Percentiles rank a stretch among this genome's conserved stretches.
Conservation (phyloP, 2,797 vertebrate genomes). For the Gobionotothen gibberifrons region DNA sequence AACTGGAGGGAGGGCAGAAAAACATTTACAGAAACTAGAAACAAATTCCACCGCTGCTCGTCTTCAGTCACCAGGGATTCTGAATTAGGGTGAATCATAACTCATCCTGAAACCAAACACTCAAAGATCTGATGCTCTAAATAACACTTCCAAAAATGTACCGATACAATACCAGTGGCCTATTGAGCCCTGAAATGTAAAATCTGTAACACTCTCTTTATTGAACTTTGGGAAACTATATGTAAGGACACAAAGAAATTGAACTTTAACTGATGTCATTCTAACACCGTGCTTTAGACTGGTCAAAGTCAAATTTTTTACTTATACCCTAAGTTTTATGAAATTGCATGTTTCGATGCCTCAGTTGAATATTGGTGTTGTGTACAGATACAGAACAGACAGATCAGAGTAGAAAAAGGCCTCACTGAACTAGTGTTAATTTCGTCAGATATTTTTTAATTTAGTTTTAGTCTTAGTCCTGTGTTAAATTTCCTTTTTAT, state of each 20-base stretch:
- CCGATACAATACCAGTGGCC: neutral
- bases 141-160: too few relatives aligned
- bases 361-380: neutral
- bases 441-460: too few relatives aligned
- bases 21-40: constrained; percentile 16
- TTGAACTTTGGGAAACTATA: neutral
- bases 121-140: neutral
- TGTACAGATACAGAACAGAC: neutral
- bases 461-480: too few relatives aligned
- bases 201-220: neutral
- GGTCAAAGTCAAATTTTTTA: constrained; percentile 6
- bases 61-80: constrained; percentile 2
- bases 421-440: too few relatives aligned
- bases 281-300: neutral
- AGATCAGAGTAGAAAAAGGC: neutral
- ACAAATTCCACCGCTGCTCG: neutral
- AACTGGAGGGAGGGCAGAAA: constrained; percentile 33
- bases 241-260: neutral
- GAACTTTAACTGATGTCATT: neutral
- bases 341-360: neutral
- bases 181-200: too few relatives aligned
- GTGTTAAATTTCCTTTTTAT: too few relatives aligned
- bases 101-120: neutral
- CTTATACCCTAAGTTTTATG: neutral
- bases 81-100: constrained; percentile 1